A percentile compares a stretch with the other conserved stretches of the same genome.
These are phyloP conservation scores for Frieseomelitta varia DNA, from an alignment of 1,140 invertebrate species.

Conservation along the genomic window DNA sequence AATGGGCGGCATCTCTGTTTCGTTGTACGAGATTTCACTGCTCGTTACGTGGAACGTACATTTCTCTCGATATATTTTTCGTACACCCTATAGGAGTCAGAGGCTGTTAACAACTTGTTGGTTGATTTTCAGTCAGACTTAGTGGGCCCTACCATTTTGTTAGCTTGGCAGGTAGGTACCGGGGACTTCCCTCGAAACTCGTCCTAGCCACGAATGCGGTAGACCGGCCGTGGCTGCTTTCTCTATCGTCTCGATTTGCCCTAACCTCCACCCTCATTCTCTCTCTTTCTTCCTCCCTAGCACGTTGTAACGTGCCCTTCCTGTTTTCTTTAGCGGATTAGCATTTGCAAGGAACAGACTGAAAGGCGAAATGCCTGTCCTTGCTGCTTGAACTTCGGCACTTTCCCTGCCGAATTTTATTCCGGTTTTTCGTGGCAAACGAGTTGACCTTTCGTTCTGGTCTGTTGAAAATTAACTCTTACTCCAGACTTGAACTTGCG, in stretches of 20 bases:
- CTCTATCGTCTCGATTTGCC: not conserved
- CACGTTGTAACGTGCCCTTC: not conserved
- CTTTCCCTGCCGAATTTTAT: too few species aligned
- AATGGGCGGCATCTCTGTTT: not conserved
- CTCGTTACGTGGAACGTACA: not conserved
- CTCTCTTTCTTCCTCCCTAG: not conserved
- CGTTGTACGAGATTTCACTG: not conserved
- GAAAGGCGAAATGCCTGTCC: not conserved
- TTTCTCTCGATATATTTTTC: constrained; percentile 25
- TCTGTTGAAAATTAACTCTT: too few species aligned
- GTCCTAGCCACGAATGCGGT: constrained; percentile 65
- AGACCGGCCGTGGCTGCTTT: constrained; percentile 37
- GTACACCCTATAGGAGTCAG: constrained; percentile 61
- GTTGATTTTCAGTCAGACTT: constrained; percentile 60
- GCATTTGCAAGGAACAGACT: not conserved
- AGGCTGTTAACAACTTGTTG: constrained; percentile 56
- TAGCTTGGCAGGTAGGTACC: constrained; percentile 64
- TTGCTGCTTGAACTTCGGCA: too few species aligned
- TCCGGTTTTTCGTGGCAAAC: not conserved
- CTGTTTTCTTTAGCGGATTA: not conserved
- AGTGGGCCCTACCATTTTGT: constrained; percentile 74
- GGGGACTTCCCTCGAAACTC: constrained; percentile 69
- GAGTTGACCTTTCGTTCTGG: not conserved
- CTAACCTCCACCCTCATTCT: constrained; percentile 26
- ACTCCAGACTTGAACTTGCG: too few species aligned